Evolutionary conservation across 2,113 vertebrate species (phyloP), one percentile per base, ranked within the genome.

Genomic region (Elachura formosa): DNA sequence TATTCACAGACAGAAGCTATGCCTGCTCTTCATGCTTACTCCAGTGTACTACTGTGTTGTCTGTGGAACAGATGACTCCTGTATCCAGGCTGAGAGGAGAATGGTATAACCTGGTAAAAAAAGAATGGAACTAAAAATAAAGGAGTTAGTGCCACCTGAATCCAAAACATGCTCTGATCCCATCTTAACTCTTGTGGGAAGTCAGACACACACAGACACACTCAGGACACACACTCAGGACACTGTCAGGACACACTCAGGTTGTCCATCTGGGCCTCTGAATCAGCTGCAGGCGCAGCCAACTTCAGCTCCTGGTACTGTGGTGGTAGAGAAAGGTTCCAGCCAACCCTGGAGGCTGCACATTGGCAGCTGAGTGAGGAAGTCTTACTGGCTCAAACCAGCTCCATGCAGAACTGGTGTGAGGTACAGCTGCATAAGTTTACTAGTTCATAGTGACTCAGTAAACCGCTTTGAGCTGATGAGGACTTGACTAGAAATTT

Each of bases 301-400:
- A 62, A 20, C 34, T 46, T 43, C 43, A 38, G 1, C 45, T 46
- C 8, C 9, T 0, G 1, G 9, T 62, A 4, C 20, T 8, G 20
- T 25, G 23, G 5, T 45, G 25, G 12, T 29, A 33, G 24, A 45
- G 22, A 0, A 1, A 38, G 33, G 7, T n/a, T 26, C 48, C 12
- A 31, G 23, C 6, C 2, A 2, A 29, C 13, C 17, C 24, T 22
- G 49, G 15, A 51, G 40, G 22, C 33, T 88, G 29, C 24, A 5
- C 0, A 0, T 36, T 4, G 1, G 15, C 34, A 62, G 38, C 38
- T 46, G 34, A 8, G 9, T 15, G 14, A 62, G 23, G 29, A 78
- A 21, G 18, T 25, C 38, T 43, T 54, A 29, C 20, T 54, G 51
- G 20, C 34, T 43, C 36, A 71, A 54, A 63, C 14, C 21, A 68